Evolutionary conservation across 2,797 vertebrate species (phyloP).

Genomic region (Oreochromis mossambicus): DNA sequence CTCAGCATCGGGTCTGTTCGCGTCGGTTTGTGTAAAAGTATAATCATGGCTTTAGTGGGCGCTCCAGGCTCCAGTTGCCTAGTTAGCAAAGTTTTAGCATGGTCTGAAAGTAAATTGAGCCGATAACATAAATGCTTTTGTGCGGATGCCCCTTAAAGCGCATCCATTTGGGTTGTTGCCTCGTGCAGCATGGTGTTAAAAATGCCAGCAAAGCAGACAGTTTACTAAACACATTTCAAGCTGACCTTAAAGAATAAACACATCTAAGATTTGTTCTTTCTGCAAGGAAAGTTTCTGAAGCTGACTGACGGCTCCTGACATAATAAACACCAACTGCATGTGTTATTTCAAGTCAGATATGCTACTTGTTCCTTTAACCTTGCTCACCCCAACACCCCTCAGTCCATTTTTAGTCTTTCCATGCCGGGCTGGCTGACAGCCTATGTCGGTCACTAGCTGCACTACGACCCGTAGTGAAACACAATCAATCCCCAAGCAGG

Average conservation of each 20-base stretch:
- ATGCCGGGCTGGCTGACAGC: slow-evolving; percentile 11
- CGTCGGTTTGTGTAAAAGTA: not conserved
- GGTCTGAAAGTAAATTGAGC: not conserved
- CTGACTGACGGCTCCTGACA: slow-evolving; percentile 38
- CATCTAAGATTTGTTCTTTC: not conserved
- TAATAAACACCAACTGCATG: slow-evolving; percentile 58
- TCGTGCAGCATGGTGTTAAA: not conserved
- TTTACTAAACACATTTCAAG: not conserved
- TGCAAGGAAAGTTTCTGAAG: slow-evolving; percentile 5
- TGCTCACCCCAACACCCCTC: slow-evolving; percentile 35
- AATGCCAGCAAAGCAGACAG: not conserved
- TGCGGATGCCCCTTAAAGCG: not conserved
- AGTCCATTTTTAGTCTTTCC: slow-evolving; percentile 67
- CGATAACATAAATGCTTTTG: not conserved
- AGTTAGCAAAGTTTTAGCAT: not conserved
- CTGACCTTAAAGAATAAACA: not conserved
- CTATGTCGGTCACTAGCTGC: slow-evolving; percentile 35
- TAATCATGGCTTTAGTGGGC: not conserved
- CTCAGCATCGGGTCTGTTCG: not conserved
- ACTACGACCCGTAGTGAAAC: slow-evolving; percentile 50
- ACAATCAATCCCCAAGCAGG: slow-evolving; percentile 29
- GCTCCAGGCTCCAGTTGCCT: not conserved
- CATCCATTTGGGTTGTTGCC: not conserved
- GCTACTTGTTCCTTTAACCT: slow-evolving; percentile 68
- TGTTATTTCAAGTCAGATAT: slow-evolving; percentile 69